Evolutionary conservation across 2,797 vertebrate species (phyloP).

Genomic region (Anniella stebbinsi): DNA sequence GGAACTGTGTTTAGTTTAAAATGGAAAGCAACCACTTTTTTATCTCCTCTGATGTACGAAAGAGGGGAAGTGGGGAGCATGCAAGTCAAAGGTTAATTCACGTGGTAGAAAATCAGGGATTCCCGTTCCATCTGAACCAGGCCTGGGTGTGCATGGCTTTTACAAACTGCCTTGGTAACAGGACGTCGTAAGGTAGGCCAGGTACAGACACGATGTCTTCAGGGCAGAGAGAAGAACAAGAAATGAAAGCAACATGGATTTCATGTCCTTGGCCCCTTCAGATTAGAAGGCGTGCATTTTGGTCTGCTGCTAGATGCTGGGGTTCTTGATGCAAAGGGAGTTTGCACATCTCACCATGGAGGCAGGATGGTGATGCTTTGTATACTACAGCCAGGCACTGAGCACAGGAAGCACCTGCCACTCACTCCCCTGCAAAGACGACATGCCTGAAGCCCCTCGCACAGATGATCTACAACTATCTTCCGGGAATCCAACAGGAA

Average conservation of each 20-base stretch:
- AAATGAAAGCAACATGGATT: background rate
- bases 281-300: background rate
- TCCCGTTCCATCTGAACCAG: background rate
- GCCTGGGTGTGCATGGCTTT: background rate
- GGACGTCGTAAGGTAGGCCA: background rate
- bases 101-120: background rate
- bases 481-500: constrained; percentile 39
- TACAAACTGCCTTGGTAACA: background rate
- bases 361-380: background rate
- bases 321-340: background rate
- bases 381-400: background rate
- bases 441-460: background rate
- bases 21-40: background rate
- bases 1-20: background rate
- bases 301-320: background rate
- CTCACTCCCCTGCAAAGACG: background rate
- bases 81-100: background rate
- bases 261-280: background rate
- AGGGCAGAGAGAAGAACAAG: background rate
- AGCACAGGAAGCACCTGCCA: background rate
- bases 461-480: background rate
- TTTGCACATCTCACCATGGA: background rate
- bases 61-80: background rate
- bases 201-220: background rate
- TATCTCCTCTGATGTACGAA: background rate